Percentiles rank a stretch among this genome's conserved stretches.
phyloP scores from a whole-genome alignment of 2,113 vertebrate species.

The Solea solea region DNA sequence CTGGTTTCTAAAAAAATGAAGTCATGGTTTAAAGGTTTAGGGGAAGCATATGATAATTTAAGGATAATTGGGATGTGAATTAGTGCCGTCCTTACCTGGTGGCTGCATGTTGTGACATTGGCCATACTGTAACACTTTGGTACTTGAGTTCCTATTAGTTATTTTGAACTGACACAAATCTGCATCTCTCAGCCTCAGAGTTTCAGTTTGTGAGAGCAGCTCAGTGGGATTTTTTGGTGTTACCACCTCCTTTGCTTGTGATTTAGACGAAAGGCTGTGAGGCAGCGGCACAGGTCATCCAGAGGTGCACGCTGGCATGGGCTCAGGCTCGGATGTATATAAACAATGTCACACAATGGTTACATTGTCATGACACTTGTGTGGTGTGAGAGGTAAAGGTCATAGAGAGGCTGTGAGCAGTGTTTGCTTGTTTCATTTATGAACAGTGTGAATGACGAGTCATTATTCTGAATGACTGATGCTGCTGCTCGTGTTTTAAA shows the following conservation, averaged over 20 bases:
- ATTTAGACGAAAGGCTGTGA: background rate
- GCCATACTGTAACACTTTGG: background rate
- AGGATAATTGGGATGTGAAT: background rate
- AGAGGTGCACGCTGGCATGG: constrained; percentile 13
- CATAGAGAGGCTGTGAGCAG: constrained; percentile 23
- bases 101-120: constrained; percentile 1
- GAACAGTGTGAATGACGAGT: constrained; percentile 5
- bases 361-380: constrained; percentile 52
- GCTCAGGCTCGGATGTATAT: constrained; percentile 32
- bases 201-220: too few species aligned
- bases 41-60: too few species aligned
- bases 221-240: too few species aligned
- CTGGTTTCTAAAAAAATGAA: too few species aligned
- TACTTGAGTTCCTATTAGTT: background rate
- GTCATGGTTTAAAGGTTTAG: too few species aligned
- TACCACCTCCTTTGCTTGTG: background rate
- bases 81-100: background rate
- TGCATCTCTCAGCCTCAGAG: too few species aligned
- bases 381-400: constrained; percentile 38
- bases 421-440: constrained; percentile 63
- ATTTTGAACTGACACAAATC: too few species aligned
- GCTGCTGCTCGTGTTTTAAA: constrained; percentile 20
- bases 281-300: constrained; percentile 28
- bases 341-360: constrained; percentile 57
- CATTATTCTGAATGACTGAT: constrained; percentile 40